Base-by-base conservation (phyloP, 1,140 invertebrate genomes). In the Tetramorium simillimum region DNA sequence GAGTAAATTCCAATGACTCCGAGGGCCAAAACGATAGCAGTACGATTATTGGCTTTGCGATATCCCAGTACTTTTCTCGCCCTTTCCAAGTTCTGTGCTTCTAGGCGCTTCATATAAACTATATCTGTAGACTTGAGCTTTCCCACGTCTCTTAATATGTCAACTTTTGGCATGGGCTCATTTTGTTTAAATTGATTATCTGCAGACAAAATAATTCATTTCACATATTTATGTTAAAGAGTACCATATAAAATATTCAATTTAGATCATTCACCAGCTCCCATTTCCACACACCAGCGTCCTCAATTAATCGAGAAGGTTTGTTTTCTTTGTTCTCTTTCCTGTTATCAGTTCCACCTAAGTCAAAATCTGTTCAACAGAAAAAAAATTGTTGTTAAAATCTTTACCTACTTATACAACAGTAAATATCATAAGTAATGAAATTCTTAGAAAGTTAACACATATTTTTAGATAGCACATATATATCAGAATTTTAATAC, bases 101-200 rank as follows among this genome's bases (percentile, higher is more conserved):
- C 97, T 14, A 98, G 96, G 51, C 97, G 93, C 95, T 97, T 97
- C 95, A 98, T 98, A 92, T 97, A 98, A 93, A 97, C 96, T 51
- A 97, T 82, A 89, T 98, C 96, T 3, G 96, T 95, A 91, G 96
- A 95, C 85, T 96, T 97, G 40, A 98, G 89, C 93, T 96, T 96
- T 33, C 69, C 89, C 73, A 89, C 90, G 77, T 95, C 95, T 86
- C 94, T 94, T 12, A 73, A 24, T 4, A 96, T 67, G 92, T 97
- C 95, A 16, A 97, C 92, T 91, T 96, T 96, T 12, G 95, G 96
- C 96, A 97, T 85, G 3, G 51, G 18, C 0, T 90, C 78, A 21
- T 4, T 81, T n/a, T 63, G 14, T 24, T 43, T 28, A 9, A 33
- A 10, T 62, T 16, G 76, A 24, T 21, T 65, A 28, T 53, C 88